Evolutionary conservation across 1,140 invertebrate species (phyloP), one percentile per base, ranked within the genome.

Genomic region (Cyclargus thomasi): DNA sequence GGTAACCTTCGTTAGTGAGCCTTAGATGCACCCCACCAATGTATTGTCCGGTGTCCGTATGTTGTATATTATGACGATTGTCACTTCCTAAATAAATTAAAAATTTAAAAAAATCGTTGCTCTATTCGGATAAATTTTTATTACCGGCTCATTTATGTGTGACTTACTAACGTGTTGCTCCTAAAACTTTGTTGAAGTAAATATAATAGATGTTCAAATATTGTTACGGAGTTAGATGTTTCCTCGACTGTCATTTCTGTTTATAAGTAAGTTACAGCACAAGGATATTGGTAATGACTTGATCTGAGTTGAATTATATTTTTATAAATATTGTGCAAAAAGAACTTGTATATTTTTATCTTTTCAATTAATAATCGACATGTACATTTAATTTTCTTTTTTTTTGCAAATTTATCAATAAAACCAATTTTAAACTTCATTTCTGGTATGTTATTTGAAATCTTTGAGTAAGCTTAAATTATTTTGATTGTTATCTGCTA

Each of bases 231-330:
- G 87, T 88, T 87, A 88, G 85, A 88, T 86, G 83, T 88, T 86
- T 86, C 83, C 80, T 81, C 78, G 70, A 74, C 82, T 86, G 73
- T 83, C 74, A 80, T 83, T 88, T 86, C 78, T 80, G 82, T 88
- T 88, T 81, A 82, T 70, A 80, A 78, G 69, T 87, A 88, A 88
- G 82, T 81, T 79, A 82, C 77, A 85, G 87, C 87, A 90, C 87
- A 90, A 90, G 87, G 87, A 90, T 88, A 90, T 90, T 90, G 87
- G 87, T 88, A 86, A 82, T 73, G 71, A 87, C 82, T 88, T 85
- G 87, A 88, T 88, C 86, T 86, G 86, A 88, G 87, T 90, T 90
- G 76, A 81, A 87, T 83, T 86, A 88, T 88, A 86, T 90, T 86
- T 86, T 84, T 88, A 88, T 88, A 86, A 87, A 87, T 87, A 85